A percentile compares a stretch with the other conserved stretches of the same genome.
phyloP scores from a whole-genome alignment of 2,113 vertebrate species.

The Labeo catla region DNA sequence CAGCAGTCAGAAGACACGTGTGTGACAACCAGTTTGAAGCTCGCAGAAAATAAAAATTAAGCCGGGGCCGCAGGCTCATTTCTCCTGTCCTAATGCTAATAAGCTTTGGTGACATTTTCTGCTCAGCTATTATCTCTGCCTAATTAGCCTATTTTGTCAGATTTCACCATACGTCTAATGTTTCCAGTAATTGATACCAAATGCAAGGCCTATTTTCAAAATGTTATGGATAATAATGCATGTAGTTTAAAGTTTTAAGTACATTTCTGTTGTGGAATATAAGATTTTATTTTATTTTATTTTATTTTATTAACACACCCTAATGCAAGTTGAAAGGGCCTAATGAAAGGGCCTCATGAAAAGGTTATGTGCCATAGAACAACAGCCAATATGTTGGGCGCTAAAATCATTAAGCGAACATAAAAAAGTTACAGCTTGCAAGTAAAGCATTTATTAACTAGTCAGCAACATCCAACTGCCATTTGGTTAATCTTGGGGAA shows the following conservation, averaged over 20 bases:
- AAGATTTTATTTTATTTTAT: neutral
- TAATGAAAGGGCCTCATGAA: neutral
- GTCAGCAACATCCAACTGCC: neutral
- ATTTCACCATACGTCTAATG: constrained; percentile 8
- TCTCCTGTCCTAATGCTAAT: constrained; percentile 31
- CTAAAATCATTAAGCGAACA: neutral
- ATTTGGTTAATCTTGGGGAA: neutral
- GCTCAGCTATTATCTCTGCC: constrained; percentile 19
- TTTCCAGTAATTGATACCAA: neutral
- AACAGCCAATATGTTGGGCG: neutral
- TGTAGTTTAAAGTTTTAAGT: neutral
- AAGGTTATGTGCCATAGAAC: neutral
- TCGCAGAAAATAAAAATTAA: constrained; percentile 17
- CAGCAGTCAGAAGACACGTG: neutral
- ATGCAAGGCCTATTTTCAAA: constrained; percentile 5
- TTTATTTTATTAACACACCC: too few species aligned
- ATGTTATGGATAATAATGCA: constrained; percentile 1
- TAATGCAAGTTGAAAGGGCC: too few species aligned
- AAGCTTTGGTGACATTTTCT: constrained; percentile 26
- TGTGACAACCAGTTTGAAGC: neutral
- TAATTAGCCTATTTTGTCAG: constrained; percentile 33
- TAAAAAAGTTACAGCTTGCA: neutral
- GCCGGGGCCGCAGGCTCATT: constrained; percentile 10
- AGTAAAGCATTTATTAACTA: neutral
- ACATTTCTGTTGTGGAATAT: neutral